These are phyloP conservation scores for Stomatorhinus walkeri DNA, from an alignment of 2,797 vertebrate genomes.

Conservation along the genomic window DNA sequence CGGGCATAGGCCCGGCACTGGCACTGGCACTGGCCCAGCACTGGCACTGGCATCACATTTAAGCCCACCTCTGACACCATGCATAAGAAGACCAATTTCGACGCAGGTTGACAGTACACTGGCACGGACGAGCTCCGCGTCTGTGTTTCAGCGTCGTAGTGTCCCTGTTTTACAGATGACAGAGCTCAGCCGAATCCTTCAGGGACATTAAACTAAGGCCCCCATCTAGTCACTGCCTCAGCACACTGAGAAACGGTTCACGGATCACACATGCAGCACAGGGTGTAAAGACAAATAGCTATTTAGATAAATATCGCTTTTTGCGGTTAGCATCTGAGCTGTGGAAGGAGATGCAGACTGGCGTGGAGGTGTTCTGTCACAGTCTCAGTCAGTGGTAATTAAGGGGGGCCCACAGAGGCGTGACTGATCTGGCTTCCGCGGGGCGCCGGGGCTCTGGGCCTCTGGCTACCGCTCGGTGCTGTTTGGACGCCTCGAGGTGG, in stretches of 20 bases:
- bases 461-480: background rate
- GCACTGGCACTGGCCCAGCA: too few species aligned
- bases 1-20: background rate
- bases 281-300: background rate
- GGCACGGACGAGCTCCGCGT: background rate
- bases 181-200: background rate
- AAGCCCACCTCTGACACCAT: background rate
- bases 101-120: background rate
- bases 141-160: background rate
- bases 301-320: background rate
- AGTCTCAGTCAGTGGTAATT: constrained; percentile 14
- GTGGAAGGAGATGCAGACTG: background rate
- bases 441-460: background rate
- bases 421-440: background rate
- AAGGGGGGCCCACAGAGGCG: background rate
- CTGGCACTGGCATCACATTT: background rate
- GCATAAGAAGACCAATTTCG: background rate
- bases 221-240: background rate
- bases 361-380: constrained; percentile 3
- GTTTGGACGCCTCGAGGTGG: background rate
- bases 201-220: background rate
- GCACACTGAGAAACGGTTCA: background rate
- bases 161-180: background rate
- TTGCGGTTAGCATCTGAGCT: background rate
- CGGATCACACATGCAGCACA: background rate